These are phyloP conservation scores for Penaeus vannamei DNA, from an alignment of 1,140 invertebrate genomes.

Conservation along the genomic window DNA sequence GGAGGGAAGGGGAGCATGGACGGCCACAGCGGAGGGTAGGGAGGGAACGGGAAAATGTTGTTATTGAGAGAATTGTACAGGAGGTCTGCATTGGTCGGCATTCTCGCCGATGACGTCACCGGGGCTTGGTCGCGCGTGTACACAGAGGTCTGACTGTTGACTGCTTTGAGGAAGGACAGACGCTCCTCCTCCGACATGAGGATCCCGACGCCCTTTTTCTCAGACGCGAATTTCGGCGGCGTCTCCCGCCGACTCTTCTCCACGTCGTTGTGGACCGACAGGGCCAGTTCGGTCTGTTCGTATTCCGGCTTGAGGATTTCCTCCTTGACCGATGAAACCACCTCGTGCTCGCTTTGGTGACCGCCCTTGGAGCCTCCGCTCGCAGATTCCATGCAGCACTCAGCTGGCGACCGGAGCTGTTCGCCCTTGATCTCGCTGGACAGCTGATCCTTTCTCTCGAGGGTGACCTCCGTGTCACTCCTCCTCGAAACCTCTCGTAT, in stretches of 20 bases:
- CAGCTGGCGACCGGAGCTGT: constrained; percentile 2
- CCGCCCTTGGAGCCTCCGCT: background rate
- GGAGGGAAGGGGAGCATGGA: constrained; percentile 66
- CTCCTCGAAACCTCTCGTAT: constrained; percentile 51
- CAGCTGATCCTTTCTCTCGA: constrained; percentile 51
- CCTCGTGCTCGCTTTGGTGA: constrained; percentile 22
- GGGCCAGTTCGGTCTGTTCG: constrained; percentile 30
- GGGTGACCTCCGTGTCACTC: constrained; percentile 31
- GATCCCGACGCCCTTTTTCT: constrained; percentile 35
- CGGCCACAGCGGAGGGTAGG: constrained; percentile 65
- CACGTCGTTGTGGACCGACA: constrained; percentile 2
- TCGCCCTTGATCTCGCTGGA: constrained; percentile 34
- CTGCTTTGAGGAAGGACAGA: constrained; percentile 62
- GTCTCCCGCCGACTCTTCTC: constrained; percentile 20
- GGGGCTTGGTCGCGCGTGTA: constrained; percentile 38
- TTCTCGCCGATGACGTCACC: constrained; percentile 25
- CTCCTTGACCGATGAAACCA: constrained; percentile 29
- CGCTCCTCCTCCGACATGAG: constrained; percentile 66
- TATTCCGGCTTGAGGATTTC: constrained; percentile 40
- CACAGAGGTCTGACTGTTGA: constrained; percentile 46
- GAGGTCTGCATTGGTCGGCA: constrained; percentile 58
- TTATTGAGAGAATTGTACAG: constrained; percentile 65
- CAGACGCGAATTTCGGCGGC: constrained; percentile 20
- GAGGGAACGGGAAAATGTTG: constrained; percentile 62
- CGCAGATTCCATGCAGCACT: background rate